These are phyloP conservation scores for Caenorhabditis angaria DNA, from an alignment of 2,888 invertebrate genomes.

Conservation along the genomic window DNA sequence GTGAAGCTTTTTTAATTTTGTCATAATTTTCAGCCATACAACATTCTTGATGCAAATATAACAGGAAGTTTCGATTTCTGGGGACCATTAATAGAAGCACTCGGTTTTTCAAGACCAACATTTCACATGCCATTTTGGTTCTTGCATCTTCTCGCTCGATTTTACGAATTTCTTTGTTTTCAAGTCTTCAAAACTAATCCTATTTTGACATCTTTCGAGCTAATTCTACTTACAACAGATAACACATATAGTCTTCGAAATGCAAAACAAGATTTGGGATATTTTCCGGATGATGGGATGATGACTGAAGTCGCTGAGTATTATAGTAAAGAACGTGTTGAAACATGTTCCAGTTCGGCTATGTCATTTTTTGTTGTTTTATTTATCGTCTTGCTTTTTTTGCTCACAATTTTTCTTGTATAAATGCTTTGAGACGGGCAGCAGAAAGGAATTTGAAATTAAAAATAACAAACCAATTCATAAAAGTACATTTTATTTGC, in stretches of 20 bases:
- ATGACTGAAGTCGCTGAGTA: slow-evolving; percentile 5
- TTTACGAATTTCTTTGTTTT: slow-evolving; percentile 10
- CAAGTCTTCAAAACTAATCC: slow-evolving; percentile 5
- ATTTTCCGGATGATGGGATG: slow-evolving; percentile 9
- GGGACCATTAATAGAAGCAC: slow-evolving; percentile 13
- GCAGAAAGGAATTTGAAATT: neutral
- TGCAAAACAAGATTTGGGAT: slow-evolving; percentile 27
- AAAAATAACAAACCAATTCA: neutral
- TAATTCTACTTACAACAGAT: slow-evolving; percentile 14
- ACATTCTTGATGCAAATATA: slow-evolving; percentile 19
- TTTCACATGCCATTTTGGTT: slow-evolving; percentile 9
- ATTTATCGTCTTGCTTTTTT: too few species aligned
- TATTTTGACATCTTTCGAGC: slow-evolving; percentile 21
- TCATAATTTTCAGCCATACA: slow-evolving; percentile 17
- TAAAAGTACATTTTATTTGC: neutral
- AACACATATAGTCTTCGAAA: slow-evolving; percentile 26
- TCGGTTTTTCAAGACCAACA: slow-evolving; percentile 17
- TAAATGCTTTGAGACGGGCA: too few species aligned
- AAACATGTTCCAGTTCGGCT: too few species aligned
- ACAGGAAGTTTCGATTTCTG: slow-evolving; percentile 29
- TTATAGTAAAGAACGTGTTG: neutral
- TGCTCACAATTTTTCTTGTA: too few species aligned
- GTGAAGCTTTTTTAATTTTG: neutral
- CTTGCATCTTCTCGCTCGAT: neutral
- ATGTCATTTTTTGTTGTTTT: too few species aligned